Conservation (phyloP, 2,113 vertebrate genomes). For the Pristiophorus japonicus region DNA sequence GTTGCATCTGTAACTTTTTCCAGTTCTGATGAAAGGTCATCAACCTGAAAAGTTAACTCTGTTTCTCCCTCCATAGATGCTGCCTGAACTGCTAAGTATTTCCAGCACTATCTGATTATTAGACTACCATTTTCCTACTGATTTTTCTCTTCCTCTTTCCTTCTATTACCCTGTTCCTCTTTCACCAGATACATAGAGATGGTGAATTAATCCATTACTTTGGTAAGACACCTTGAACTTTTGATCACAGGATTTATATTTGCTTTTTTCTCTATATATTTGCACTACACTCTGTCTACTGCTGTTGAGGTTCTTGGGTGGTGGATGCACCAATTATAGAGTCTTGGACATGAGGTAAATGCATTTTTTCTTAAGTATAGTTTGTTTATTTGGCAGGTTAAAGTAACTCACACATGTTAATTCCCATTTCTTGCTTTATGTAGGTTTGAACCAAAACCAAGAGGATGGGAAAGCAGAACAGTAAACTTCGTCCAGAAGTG, state of each 20-base stretch:
- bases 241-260: not conserved
- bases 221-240: not conserved
- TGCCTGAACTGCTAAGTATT: not conserved
- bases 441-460: not conserved
- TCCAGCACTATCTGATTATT: not conserved
- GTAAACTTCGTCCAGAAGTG: constrained; percentile 76
- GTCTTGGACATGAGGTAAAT: not conserved
- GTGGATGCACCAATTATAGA: not conserved
- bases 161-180: not conserved
- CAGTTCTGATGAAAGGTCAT: not conserved
- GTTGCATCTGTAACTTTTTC: not conserved
- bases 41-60: not conserved
- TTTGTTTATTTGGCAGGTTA: not conserved
- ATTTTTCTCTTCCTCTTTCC: not conserved
- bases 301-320: not conserved
- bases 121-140: not conserved
- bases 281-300: not conserved
- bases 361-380: not conserved
- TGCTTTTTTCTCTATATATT: not conserved
- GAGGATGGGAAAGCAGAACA: constrained; percentile 80
- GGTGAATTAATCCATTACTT: not conserved
- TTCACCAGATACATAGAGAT: not conserved
- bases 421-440: not conserved
- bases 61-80: not conserved
- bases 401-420: not conserved